These are phyloP conservation scores for Chaetodon trifasciatus DNA, from an alignment of 2,797 vertebrate genomes.

Conservation along the genomic window DNA sequence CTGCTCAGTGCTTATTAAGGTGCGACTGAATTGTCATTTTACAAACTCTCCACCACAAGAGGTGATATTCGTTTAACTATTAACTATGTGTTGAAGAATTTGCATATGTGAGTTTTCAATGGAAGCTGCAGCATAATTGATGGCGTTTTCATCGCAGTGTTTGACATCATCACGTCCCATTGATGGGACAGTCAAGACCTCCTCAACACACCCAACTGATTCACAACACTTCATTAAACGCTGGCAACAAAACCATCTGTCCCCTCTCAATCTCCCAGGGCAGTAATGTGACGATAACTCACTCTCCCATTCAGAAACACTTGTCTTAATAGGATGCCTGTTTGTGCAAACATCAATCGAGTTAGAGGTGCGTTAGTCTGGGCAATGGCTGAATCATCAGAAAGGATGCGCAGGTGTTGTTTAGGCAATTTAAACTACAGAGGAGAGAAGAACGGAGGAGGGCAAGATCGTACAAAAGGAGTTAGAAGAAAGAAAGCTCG, in stretches of 20 bases:
- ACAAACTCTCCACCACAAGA: constrained; percentile 24
- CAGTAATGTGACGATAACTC: constrained; percentile 81
- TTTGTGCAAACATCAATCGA: constrained; percentile 78
- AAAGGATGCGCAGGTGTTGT: constrained; percentile 58
- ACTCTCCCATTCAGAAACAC: constrained; percentile 77
- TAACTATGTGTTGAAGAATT: constrained; percentile 30
- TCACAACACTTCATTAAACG: constrained; percentile 79
- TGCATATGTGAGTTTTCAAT: not conserved
- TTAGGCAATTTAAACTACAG: constrained; percentile 45
- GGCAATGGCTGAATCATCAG: constrained; percentile 64
- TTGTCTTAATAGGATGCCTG: constrained; percentile 80
- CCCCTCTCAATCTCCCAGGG: constrained; percentile 76
- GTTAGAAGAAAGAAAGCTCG: constrained; percentile 15
- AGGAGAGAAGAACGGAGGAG: not conserved
- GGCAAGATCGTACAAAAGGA: constrained; percentile 15
- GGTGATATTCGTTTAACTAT: constrained; percentile 36
- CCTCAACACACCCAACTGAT: constrained; percentile 65
- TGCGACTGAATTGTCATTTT: constrained; percentile 51
- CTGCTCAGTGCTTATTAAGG: constrained; percentile 47
- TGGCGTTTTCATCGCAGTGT: constrained; percentile 22
- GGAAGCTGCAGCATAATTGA: constrained; percentile 13
- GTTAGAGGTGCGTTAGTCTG: constrained; percentile 64
- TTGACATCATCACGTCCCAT: constrained; percentile 47
- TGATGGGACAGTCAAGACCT: constrained; percentile 59
- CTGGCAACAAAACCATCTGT: constrained; percentile 81